Base-by-base conservation (phyloP, 2,113 vertebrate species). In the Pungitius pungitius region DNA sequence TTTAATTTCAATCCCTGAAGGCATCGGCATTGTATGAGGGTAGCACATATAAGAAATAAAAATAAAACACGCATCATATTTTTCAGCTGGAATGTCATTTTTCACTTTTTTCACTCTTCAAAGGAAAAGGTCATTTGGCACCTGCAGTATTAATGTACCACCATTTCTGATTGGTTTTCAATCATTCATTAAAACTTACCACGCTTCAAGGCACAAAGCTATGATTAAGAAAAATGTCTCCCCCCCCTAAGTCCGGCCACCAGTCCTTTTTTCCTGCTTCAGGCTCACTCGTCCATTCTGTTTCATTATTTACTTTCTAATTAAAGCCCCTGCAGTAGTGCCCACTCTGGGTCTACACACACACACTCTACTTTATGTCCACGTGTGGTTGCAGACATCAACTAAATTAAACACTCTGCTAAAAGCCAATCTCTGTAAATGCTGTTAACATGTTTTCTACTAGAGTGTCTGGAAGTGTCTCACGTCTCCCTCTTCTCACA, bases 121-220 rank as follows among this genome's bases (percentile, higher is more conserved):
- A 82, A 78, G 77, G 74, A 85, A 91, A 94, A 93, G 92, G 91
- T 92, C 91, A 93, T 66, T 75, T 73, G 73, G 77, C 70, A 74
- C 68, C 86, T 88, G 85, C 65, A 85, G 77, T 82, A 88, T 92
- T 91, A 92, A 89, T 90, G 90, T 83, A 86, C 65, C 83, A 63
- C 79, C 88, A 86, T 92, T 87, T 86, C 88, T 94, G 93, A 94
- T 92, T 94, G 91, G 87, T 91, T 91, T 92, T 89, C 92, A 93
- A 91, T 93, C 90, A 90, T 89, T 92, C 91, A 93, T 93, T 93
- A 92, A 94, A 91, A 91, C 79, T 78, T 81, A 88, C 83, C 83
- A 91, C 77, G 92, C 93, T 93, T 77, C 88, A 79, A 91, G 91
- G 90, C 89, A 88, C 88, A 92, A 89, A 87, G 87, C 85, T 90